A percentile compares a stretch with the other conserved stretches of the same genome.
Evolutionary conservation across 1,140 invertebrate species (phyloP).

Genomic region (Eriocheir sinensis): DNA sequence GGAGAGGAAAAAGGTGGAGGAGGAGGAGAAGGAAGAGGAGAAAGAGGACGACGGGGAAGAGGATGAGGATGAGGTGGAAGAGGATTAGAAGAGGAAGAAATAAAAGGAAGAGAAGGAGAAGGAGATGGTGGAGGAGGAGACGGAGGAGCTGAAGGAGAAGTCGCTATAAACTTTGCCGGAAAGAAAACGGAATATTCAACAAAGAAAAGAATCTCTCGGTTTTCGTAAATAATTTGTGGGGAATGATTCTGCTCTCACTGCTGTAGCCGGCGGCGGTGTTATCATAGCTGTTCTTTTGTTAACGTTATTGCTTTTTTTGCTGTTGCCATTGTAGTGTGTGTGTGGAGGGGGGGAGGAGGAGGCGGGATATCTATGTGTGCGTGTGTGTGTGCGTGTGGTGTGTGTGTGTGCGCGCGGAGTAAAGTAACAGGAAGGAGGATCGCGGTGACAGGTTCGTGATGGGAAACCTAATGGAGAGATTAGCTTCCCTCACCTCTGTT

Average conservation of each 20-base stretch:
- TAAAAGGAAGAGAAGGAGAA: too few species aligned
- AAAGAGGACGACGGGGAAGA: too few species aligned
- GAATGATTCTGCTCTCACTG: too few species aligned
- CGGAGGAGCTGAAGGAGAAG: not conserved
- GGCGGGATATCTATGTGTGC: not conserved
- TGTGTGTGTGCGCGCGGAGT: not conserved
- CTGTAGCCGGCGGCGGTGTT: too few species aligned
- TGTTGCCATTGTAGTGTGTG: not conserved
- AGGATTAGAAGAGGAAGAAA: too few species aligned
- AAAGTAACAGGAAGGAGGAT: not conserved
- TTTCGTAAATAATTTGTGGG: too few species aligned
- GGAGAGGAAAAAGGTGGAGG: not conserved
- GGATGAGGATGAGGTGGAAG: too few species aligned
- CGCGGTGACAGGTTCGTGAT: not conserved
- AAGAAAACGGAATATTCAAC: not conserved
- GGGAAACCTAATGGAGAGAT: not conserved
- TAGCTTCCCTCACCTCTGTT: not conserved
- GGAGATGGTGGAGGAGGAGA: too few species aligned
- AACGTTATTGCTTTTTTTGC: not conserved
- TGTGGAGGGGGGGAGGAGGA: not conserved
- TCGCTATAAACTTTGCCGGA: not conserved
- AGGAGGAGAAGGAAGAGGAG: not conserved
- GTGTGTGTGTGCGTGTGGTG: too few species aligned
- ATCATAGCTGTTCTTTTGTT: not conserved
- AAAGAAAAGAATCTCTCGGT: not conserved